A percentile compares a stretch with the other conserved stretches of the same genome.
These are phyloP conservation scores for Dendroctonus ponderosae DNA, from an alignment of 1,140 invertebrate species.

Conservation along the genomic window DNA sequence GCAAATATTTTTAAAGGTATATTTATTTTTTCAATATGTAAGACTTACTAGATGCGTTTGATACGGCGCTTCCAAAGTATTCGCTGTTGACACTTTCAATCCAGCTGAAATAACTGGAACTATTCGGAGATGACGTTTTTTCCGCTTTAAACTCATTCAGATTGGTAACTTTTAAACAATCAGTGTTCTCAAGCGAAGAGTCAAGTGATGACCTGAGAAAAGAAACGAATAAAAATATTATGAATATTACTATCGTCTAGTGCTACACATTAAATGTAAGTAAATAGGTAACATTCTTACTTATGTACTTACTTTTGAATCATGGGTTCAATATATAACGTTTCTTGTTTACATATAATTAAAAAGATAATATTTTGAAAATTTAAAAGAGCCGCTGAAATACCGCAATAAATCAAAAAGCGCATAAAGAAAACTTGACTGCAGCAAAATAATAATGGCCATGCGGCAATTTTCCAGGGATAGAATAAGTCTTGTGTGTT, in stretches of 20 bases:
- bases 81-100: slow-evolving; percentile 48
- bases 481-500: no score
- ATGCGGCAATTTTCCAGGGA: no score
- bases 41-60: slow-evolving; percentile 18
- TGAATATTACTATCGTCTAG: neutral
- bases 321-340: no score
- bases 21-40: neutral
- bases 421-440: no score
- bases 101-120: slow-evolving; percentile 48
- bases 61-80: slow-evolving; percentile 37
- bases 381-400: no score
- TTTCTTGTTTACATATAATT: no score
- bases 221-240: slow-evolving; percentile 3
- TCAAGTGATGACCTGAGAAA: slow-evolving; percentile 3
- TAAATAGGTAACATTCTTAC: no score
- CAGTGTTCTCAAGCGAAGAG: neutral
- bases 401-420: no score
- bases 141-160: neutral
- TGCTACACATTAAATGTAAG: neutral
- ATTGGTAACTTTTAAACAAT: neutral
- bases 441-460: no score
- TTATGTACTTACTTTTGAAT: no score
- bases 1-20: neutral
- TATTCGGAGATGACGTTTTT: slow-evolving; percentile 30
- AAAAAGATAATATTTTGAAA: no score